phyloP scores from a whole-genome alignment of 2,797 vertebrate species.

The Sebastes iracundus region DNA sequence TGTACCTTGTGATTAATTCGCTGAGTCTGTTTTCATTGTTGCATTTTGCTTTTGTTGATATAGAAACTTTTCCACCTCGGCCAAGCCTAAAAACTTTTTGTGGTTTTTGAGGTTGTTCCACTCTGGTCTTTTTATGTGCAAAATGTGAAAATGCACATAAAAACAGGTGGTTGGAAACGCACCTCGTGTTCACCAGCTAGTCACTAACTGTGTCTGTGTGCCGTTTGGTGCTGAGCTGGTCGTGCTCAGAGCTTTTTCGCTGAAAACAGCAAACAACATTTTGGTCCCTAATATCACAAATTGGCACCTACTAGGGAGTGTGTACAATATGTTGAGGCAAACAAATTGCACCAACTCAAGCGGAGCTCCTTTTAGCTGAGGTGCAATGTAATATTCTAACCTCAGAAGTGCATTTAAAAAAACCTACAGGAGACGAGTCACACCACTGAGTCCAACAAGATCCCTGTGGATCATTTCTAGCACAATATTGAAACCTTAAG shows the following conservation, averaged over 20 bases:
- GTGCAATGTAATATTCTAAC: not conserved
- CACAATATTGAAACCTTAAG: not conserved
- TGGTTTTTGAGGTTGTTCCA: not conserved
- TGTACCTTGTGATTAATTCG: not conserved
- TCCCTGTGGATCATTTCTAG: slow-evolving; percentile 12
- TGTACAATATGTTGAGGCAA: not conserved
- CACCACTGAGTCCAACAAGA: not conserved
- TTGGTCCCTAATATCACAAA: not conserved
- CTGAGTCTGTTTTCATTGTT: not conserved
- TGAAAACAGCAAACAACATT: not conserved
- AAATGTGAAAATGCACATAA: not conserved
- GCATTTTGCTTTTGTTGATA: not conserved
- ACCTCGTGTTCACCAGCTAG: not conserved
- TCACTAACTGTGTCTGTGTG: not conserved
- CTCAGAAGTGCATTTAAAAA: slow-evolving; percentile 11
- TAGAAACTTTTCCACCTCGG: not conserved
- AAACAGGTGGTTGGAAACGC: not conserved
- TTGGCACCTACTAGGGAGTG: slow-evolving; percentile 2
- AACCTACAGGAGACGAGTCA: not conserved
- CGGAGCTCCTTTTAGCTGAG: slow-evolving; percentile 12
- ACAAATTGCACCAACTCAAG: slow-evolving; percentile 11
- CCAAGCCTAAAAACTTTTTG: not conserved
- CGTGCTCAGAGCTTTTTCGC: not conserved
- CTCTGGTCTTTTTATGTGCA: too few relatives aligned
- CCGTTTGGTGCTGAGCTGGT: not conserved